Evolutionary conservation across 1,140 invertebrate genomes (phyloP).

Genomic region (Heliothis subflexa): DNA sequence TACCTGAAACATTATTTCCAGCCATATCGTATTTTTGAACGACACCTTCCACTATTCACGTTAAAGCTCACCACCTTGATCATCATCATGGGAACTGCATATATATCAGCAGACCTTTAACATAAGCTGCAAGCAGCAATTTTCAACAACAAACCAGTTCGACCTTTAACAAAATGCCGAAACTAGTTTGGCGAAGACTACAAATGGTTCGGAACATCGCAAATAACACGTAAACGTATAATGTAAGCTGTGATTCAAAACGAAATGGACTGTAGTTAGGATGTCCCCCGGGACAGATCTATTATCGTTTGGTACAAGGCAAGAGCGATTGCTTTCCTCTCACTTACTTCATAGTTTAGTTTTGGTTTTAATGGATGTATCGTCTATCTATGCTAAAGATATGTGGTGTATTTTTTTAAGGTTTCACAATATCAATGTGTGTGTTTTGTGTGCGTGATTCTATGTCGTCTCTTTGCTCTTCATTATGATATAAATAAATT

Average conservation of each 20-base stretch:
- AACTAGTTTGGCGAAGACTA: not conserved
- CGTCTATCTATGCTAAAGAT: not conserved
- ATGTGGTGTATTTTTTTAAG: not conserved
- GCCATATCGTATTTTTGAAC: too few relatives aligned
- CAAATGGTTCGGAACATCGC: not conserved
- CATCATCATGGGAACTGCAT: too few relatives aligned
- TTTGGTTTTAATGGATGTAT: not conserved
- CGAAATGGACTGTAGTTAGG: constrained; percentile 41
- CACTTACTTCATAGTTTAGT: not conserved
- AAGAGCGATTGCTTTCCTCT: constrained; percentile 13
- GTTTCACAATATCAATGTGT: not conserved
- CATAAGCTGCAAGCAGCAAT: too few relatives aligned
- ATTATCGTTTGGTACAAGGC: constrained; percentile 43
- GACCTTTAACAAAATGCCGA: not conserved
- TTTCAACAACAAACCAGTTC: too few relatives aligned
- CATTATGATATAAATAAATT: too few relatives aligned
- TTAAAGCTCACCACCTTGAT: too few relatives aligned
- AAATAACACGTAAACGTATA: constrained; percentile 39
- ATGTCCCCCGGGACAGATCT: constrained; percentile 42
- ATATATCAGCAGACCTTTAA: too few relatives aligned
- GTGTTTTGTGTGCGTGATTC: not conserved
- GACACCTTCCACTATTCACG: too few relatives aligned
- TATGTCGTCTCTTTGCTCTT: not conserved
- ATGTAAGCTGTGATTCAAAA: constrained; percentile 51
- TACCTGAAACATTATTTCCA: too few relatives aligned